phyloP scores from a whole-genome alignment of 2,888 invertebrate species.

The Caenorhabditis japonica region DNA sequence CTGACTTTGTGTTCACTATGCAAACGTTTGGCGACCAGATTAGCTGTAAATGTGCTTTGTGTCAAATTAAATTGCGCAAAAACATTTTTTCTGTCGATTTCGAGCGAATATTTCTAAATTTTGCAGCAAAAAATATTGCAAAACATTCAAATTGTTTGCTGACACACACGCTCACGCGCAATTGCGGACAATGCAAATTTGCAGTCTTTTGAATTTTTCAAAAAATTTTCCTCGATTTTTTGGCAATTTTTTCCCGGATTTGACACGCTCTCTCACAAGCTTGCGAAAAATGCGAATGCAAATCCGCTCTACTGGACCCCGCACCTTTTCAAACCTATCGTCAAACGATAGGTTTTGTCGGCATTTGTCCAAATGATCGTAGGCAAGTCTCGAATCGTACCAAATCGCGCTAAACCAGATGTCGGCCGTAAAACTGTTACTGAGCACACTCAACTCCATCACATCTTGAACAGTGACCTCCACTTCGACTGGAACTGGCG shows the following conservation, averaged over 20 bases:
- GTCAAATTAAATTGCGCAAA: too few species aligned
- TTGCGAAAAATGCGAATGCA: too few species aligned
- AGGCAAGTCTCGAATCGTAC: constrained; percentile 72
- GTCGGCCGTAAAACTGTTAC: constrained; percentile 74
- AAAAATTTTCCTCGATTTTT: too few species aligned
- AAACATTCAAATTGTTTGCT: too few species aligned
- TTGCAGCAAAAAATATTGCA: background rate
- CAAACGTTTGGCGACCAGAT: constrained; percentile 76
- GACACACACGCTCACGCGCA: too few species aligned
- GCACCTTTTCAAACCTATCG: constrained; percentile 72
- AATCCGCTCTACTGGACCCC: too few species aligned
- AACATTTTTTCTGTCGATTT: too few species aligned
- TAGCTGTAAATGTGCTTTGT: too few species aligned
- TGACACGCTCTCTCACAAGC: too few species aligned
- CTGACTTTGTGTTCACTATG: constrained; percentile 72
- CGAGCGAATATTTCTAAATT: background rate
- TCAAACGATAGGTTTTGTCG: constrained; percentile 73
- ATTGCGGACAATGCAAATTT: too few species aligned
- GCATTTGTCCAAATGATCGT: constrained; percentile 69
- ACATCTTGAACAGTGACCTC: constrained; percentile 75
- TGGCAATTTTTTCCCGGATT: too few species aligned
- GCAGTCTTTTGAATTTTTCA: too few species aligned
- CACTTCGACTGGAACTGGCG: constrained; percentile 69
- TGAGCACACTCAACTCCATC: constrained; percentile 72
- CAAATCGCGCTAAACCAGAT: constrained; percentile 76